Percentiles rank a stretch among this genome's conserved stretches.
Evolutionary conservation across 2,888 invertebrate species (phyloP).

Genomic region (Ophioninae sp.): DNA sequence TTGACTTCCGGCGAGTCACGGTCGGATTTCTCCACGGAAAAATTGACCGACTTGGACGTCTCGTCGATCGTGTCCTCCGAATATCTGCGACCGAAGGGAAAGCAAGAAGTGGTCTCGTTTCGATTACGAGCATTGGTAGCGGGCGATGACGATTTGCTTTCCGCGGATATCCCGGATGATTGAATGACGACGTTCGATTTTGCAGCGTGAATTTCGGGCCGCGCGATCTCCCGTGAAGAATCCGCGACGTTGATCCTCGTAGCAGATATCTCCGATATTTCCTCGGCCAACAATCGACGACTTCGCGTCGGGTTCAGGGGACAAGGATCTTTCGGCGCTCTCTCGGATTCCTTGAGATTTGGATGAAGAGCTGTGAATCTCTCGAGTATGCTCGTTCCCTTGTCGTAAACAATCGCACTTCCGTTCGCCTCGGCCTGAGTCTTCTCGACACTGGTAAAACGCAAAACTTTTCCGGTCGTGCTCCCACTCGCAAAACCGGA

Average conservation of each 20-base stretch:
- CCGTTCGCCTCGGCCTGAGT: conserved; percentile 20
- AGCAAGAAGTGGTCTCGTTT: conserved; percentile 51
- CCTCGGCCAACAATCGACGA: conserved; percentile 63
- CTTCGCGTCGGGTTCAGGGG: conserved; percentile 57
- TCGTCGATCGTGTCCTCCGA: background rate
- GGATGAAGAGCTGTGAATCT: conserved; percentile 63
- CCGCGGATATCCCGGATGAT: conserved; percentile 52
- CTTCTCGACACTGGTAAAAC: conserved; percentile 51
- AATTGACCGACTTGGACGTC: background rate
- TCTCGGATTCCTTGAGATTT: conserved; percentile 65
- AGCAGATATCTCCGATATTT: conserved; percentile 64
- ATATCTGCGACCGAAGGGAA: conserved; percentile 48
- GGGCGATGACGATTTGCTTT: conserved; percentile 35
- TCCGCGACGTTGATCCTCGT: conserved; percentile 17
- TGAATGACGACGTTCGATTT: conserved; percentile 13
- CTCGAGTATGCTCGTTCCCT: conserved; percentile 45
- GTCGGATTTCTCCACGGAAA: background rate
- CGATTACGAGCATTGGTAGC: background rate
- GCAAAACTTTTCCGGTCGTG: conserved; percentile 48
- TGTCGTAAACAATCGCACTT: conserved; percentile 13
- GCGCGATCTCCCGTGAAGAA: background rate
- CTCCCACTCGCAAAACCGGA: conserved; percentile 42
- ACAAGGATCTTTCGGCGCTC: conserved; percentile 63
- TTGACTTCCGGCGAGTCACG: background rate
- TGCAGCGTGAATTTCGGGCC: background rate